Conservation (phyloP, 2,888 invertebrate species). For the Meiosimyza platycephala region DNA sequence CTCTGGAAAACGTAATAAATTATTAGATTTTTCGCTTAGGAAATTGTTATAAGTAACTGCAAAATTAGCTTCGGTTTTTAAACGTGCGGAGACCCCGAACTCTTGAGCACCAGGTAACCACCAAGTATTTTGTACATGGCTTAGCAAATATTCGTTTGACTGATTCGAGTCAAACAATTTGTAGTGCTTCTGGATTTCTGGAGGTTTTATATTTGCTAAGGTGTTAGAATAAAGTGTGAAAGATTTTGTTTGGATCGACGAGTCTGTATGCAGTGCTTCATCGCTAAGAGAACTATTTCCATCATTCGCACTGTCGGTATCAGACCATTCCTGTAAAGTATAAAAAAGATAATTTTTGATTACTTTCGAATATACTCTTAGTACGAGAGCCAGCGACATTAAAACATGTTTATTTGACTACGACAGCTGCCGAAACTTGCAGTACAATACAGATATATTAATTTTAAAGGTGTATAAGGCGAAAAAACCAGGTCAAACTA, state of each 20-base stretch:
- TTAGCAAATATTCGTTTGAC: conserved; percentile 59
- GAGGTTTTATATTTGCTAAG: conserved; percentile 47
- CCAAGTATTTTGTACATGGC: conserved; percentile 67
- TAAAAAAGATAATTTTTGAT: no score
- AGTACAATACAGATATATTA: no score
- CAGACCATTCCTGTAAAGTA: conserved; percentile 62
- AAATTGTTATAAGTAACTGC: conserved; percentile 64
- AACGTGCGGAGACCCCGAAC: conserved; percentile 56
- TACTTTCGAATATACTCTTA: no score
- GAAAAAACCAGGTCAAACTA: no score
- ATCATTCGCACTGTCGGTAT: conserved; percentile 41
- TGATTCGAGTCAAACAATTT: conserved; percentile 49
- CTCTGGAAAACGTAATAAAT: conserved; percentile 46
- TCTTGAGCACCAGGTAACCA: conserved; percentile 56
- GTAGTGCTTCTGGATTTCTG: conserved; percentile 49
- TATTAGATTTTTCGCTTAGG: conserved; percentile 49
- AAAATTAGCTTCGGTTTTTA: conserved; percentile 64
- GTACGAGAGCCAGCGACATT: no score
- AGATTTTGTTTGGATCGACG: no score
- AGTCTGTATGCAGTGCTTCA: no score
- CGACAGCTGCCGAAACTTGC: no score
- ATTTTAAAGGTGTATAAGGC: no score
- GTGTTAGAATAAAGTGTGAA: not conserved
- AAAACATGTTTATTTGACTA: no score
- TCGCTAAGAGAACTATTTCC: not conserved